Evolutionary conservation across 2,797 vertebrate species (phyloP), one percentile per base, ranked within the genome.

Genomic region (Cheirogaleus major): DNA sequence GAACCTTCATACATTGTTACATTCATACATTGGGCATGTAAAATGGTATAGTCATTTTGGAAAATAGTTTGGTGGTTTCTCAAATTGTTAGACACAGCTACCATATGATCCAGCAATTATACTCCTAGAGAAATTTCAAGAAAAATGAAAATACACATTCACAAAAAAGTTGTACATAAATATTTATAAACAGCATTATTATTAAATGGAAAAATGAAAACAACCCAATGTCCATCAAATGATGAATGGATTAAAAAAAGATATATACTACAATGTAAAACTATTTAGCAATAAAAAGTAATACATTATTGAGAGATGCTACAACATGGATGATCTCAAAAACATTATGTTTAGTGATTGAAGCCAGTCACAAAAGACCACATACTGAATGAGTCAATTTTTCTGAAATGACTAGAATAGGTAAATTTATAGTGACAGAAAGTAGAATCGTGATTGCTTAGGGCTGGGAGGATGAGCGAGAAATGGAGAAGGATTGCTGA

Each of bases 371-470:
- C 41, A 88, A 92, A 65, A 12, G 30, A 48, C 35, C 8, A 45
- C 48, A 90, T 57, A 17, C 20, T 82, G 9, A 85, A 27, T 55
- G 59, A 48, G 7, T 55, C 45, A 30, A 25, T 85, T 73, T 82
- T 22, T 67, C 23, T 85, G 70, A 83, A 65, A 70, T 86, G 38
- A 43, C 17, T n/a, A 79, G 50, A 50, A 48, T 41, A 50, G 35
- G 57, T 43, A 93, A 65, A 93, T 91, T 82, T 38, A 67, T 38
- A 81, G 91, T 57, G 78, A 94, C 69, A 88, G 67, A 90, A 82
- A 93, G 65, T 20, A 45, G 57, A 86, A 52, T 75, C 48, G 78
- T 67, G 63, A 69, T 86, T 91, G 27, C 75, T 41, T 22, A 10
- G 17, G 52, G 69, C 59, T 92, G 25, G 48, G 52, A 76, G 20